Evolutionary conservation across 2,888 invertebrate species (phyloP).

Genomic region (Eupithecia pulchellata): DNA sequence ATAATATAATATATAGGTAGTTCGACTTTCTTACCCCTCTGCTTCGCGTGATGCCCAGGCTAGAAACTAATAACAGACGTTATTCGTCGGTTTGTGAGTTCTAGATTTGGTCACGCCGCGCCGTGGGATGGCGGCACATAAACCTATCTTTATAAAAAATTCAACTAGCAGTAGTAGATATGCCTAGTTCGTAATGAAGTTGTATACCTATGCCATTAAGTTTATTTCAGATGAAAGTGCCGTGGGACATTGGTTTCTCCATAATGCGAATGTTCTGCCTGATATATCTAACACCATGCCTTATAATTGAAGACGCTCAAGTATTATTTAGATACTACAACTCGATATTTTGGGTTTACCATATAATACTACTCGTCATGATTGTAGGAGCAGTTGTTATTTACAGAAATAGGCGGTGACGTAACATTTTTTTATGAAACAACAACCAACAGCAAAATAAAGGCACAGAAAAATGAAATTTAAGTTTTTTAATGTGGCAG

Average conservation of each 20-base stretch:
- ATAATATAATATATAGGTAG: too few relatives aligned
- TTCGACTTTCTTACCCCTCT: too few relatives aligned
- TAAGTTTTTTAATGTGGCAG: not conserved
- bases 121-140: too few relatives aligned
- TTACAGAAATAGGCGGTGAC: slow-evolving; percentile 49
- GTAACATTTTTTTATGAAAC: not conserved
- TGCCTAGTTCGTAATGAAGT: not conserved
- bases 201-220: not conserved
- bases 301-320: slow-evolving; percentile 57
- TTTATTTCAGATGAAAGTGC: slow-evolving; percentile 81
- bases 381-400: slow-evolving; percentile 57
- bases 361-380: slow-evolving; percentile 60
- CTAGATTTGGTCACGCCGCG: too few relatives aligned
- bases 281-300: slow-evolving; percentile 74
- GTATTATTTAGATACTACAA: slow-evolving; percentile 68
- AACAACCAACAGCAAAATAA: not conserved
- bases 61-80: not conserved
- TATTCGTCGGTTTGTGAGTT: not conserved
- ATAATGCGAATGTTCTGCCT: slow-evolving; percentile 75
- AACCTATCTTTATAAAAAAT: too few relatives aligned
- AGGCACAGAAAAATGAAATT: not conserved
- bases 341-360: slow-evolving; percentile 76
- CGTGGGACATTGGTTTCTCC: slow-evolving; percentile 84
- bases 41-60: too few relatives aligned
- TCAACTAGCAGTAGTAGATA: too few relatives aligned